Evolutionary conservation across 92 coral and sea anemone species (phyloP), one percentile per base, ranked within the genome.

Genomic region (Porites lobata): DNA sequence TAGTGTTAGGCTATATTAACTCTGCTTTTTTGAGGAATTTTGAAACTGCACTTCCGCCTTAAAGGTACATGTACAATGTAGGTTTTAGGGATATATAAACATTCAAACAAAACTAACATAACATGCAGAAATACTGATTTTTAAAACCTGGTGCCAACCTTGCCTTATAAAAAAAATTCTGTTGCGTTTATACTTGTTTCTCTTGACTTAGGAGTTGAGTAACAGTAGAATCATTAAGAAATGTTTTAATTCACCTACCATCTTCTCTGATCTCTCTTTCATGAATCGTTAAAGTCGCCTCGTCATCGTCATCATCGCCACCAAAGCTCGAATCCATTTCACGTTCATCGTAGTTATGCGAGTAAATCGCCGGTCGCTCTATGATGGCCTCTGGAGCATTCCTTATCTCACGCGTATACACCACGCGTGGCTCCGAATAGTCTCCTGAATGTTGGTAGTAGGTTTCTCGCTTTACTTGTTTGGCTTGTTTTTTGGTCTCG

Each of bases 291-390:
- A 95, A 85, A 24, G 94, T 81, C 14, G 98, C 90, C 43, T 91
- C 96, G 19, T 93, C 96, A 19, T 85, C 92, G 32, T 90, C 86
- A 51, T 95, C 92, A 69, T 83, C 82, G 8, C 98, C 98, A 5
- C 98, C 98, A 66, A 91, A 95, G 72, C 94, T 91, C 59, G 98
- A 88, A 76, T 95, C 98, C 95, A 95, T 95, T 9, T 69, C 89
- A 50, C 38, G 72, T 19, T 88, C 92, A 24, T 93, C 98, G 2
- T 17, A 67, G n/a, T 69, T 93, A 32, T 63, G 89, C 14, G 94
- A 87, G 80, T 88, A 95, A 59, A 95, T 91, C 12, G 98, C 94
- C 79, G 98, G 98, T 63, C 91, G 91, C 58, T 95, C 98, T n/a
- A 95, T 87, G 82, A 95, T 91, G 20, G 94, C 75, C 9, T 92